Evolutionary conservation across 2,888 invertebrate species (phyloP), one percentile per base, ranked within the genome.

Genomic region (Ectemnius cavifrons): DNA sequence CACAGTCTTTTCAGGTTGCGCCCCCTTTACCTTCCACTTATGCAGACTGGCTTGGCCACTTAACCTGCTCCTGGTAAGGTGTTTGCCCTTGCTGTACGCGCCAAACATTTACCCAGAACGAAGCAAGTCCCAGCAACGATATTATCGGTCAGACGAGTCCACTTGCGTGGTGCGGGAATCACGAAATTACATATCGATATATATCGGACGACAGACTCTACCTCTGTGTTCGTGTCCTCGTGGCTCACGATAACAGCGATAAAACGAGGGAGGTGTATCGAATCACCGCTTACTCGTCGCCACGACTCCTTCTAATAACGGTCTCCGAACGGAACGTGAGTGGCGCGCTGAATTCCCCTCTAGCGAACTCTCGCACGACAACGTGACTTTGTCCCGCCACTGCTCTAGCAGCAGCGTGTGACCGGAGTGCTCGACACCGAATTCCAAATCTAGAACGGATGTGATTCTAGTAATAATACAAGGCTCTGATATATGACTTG

Each of bases 21-120:
- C 52, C n/a, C 16, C 14, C 1, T 14, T 13, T 52, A 4, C 16
- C 13, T 13, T 6, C 16, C 47, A 6, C 11, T 28, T 14, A 49
- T 27, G 27, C 52, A 8, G 13, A 3, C 4, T 28, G 28, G 27
- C 58, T 16, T 3, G 23, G 23, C 16, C 58, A 14, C n/a, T 27
- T 37, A n/a, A 6, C 3, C 62, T 6, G 1, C 8, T 20, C 45
- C 20, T 47, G 13, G 16, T 49, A 16, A 16, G 16, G 14, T 14
- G 59, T 67, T 68, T 62, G 58, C 62, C 52, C 64, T 69, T 63
- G 58, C 62, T 1, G 2, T 20, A 49, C 18, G 60, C 14, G 63
- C 4, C 64, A 67, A 71, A 68, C 67, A 68, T 77, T 77, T 71
- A 20, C 62, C 28, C 8, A 6, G 8, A 11, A 37, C 37, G 37